These are phyloP conservation scores for Syrrhaptes paradoxus DNA, from an alignment of 2,113 vertebrate genomes.

Conservation along the genomic window DNA sequence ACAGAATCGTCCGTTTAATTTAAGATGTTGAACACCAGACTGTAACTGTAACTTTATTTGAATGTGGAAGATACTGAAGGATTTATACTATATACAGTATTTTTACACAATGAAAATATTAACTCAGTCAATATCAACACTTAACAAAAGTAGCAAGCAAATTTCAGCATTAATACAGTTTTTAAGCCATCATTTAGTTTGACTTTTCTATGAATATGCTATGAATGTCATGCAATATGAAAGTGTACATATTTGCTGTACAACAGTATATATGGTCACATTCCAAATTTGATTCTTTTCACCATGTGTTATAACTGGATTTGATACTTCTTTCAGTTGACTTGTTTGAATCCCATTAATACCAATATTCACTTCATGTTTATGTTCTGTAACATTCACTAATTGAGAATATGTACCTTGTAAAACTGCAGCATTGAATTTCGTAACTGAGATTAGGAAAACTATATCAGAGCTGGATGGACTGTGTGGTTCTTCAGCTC, in stretches of 20 bases:
- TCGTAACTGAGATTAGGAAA: conserved; percentile 59
- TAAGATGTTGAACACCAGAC: conserved; percentile 29
- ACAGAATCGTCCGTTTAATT: conserved; percentile 14
- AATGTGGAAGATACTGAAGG: conserved; percentile 51
- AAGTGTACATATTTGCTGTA: conserved; percentile 63
- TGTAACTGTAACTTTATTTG: conserved; percentile 53
- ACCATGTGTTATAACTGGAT: conserved; percentile 52
- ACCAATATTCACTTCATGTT: conserved; percentile 62
- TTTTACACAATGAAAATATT: conserved; percentile 63
- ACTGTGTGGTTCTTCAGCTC: conserved; percentile 57
- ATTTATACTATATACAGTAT: conserved; percentile 64
- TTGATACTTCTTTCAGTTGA: conserved; percentile 58
- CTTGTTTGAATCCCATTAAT: conserved; percentile 65
- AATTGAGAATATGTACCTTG: conserved; percentile 66
- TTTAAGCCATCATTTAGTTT: conserved; percentile 56
- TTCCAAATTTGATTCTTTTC: conserved; percentile 57
- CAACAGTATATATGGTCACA: conserved; percentile 62
- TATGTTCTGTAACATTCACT: conserved; percentile 68
- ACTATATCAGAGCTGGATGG: conserved; percentile 51
- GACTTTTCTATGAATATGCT: conserved; percentile 67
- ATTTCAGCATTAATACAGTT: conserved; percentile 15
- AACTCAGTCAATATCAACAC: conserved; percentile 54
- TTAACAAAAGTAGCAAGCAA: conserved; percentile 37
- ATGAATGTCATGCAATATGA: conserved; percentile 62
- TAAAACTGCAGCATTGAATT: conserved; percentile 63